These are phyloP conservation scores for Phymatocera aterrima DNA, from an alignment of 2,888 invertebrate genomes.

Conservation along the genomic window DNA sequence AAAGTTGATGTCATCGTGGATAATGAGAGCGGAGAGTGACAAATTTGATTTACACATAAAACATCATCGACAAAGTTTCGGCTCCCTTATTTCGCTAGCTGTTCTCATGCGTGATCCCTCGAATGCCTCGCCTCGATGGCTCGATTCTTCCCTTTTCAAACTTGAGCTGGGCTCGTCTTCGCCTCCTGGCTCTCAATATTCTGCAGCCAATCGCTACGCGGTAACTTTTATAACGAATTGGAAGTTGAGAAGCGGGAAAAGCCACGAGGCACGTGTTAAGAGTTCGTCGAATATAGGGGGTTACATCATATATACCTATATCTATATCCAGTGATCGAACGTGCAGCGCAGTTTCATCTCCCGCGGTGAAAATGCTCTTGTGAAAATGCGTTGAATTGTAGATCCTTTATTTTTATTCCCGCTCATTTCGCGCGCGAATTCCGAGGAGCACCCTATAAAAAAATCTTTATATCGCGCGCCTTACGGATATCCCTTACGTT, in stretches of 20 bases:
- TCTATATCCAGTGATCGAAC: background rate
- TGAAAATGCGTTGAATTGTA: conserved; percentile 26
- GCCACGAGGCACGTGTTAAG: conserved; percentile 34
- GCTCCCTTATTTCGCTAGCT: conserved; percentile 17
- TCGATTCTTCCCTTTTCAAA: conserved; percentile 2
- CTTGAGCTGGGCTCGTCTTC: conserved; percentile 6
- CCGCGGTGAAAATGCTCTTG: background rate
- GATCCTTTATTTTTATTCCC: conserved; percentile 36
- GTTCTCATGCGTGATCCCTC: conserved; percentile 16
- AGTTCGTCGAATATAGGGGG: conserved; percentile 14
- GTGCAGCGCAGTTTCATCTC: background rate
- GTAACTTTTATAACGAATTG: conserved; percentile 33
- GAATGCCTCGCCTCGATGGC: background rate
- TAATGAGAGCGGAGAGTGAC: conserved; percentile 7
- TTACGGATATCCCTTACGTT: conserved; percentile 8
- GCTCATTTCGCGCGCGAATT: conserved; percentile 26
- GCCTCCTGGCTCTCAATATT: conserved; percentile 30
- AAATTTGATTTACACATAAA: conserved; percentile 26
- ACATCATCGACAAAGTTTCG: conserved; percentile 29
- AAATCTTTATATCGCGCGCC: conserved; percentile 38
- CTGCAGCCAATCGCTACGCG: conserved; percentile 9
- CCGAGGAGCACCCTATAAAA: conserved; percentile 17
- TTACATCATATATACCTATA: background rate
- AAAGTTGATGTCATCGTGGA: background rate
- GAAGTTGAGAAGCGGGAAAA: conserved; percentile 27